Base-by-base conservation (phyloP, 2,888 invertebrate genomes). In the Xanthia icteritia region DNA sequence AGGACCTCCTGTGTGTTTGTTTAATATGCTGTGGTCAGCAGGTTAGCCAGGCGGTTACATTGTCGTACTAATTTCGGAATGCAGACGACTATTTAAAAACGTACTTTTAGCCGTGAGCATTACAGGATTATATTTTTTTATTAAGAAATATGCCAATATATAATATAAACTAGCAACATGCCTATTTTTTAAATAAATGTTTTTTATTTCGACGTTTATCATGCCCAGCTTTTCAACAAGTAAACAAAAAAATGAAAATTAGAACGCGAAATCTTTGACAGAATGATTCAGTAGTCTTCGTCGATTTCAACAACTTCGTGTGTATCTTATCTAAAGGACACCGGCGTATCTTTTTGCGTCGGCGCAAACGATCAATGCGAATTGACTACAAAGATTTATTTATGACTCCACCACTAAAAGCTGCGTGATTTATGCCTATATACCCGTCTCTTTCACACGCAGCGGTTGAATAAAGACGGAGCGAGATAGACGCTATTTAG, bases 331-430 rank as follows among this genome's bases (percentile, higher is more conserved):
- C 84, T 83, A 86, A 87, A 84, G 73, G 82, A 85, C 84, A 86
- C 84, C 88, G 85, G 82, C 90, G 85, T 91, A 94, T 93, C 93
- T 92, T 91, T 92, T 90, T 91, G 93, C 93, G 92, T 91, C 73
- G 79, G 91, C 94, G 93, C 94, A 93, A 88, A 85, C 85, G 84
- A 91, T 91, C 92, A 90, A 91, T 91, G 91, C 93, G 91, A 91
- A 93, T 91, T 90, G 92, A 91, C 92, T 91, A 91, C 91, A 90
- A 92, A 94, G 94, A 94, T 95, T 94, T 94, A 94, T 95, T 94
- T 94, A 95, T 91, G 92, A 90, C 90, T 89, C 78, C 74, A 81
- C 89, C 88, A 90, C 92, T 94, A 93, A 94, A 93, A 93, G 93
- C 92, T 90, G 91, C 83, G 93, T 94, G 94, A 94, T 92, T 94